Conservation (phyloP, 37 sponge, comb jelly and placozoan species). For the Lycopodina hypogea region DNA sequence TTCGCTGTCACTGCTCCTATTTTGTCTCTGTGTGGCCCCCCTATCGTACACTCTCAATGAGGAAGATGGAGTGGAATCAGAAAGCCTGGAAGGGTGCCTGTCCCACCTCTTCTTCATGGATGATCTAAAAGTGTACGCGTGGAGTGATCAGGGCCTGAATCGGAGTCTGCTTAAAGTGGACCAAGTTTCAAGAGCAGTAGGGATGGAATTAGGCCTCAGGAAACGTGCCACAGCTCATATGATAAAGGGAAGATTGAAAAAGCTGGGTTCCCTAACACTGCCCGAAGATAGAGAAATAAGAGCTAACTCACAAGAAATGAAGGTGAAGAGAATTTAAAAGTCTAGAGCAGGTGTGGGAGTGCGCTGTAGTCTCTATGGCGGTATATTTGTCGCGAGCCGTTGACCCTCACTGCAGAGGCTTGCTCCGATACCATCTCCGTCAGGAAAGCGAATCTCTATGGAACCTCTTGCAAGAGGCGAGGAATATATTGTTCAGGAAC, state of each 20-base stretch:
- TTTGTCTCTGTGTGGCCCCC: constrained; percentile 1
- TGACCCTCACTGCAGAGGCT: neutral
- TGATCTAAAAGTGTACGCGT: neutral
- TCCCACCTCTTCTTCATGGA: constrained; percentile 10
- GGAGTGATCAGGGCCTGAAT: neutral
- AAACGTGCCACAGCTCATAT: constrained; percentile 38
- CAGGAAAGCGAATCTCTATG: no score
- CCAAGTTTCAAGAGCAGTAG: constrained; percentile 11
- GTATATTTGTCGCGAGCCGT: neutral
- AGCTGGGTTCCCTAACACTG: neutral
- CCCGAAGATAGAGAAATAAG: neutral
- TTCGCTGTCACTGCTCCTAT: constrained; percentile 32
- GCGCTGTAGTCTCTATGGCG: neutral
- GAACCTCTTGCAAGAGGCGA: no score
- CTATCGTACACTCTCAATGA: constrained; percentile 10
- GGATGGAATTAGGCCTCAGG: constrained; percentile 28
- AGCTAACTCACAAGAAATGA: neutral
- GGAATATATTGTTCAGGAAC: no score
- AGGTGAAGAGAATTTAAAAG: neutral
- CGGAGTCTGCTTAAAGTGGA: neutral
- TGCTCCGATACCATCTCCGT: neutral
- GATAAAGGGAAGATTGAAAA: neutral
- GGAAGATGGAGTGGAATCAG: neutral
- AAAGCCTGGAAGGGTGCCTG: neutral
- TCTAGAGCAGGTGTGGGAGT: neutral